phyloP scores from a whole-genome alignment of 2,797 vertebrate species.

The Melopsittacus undulatus region DNA sequence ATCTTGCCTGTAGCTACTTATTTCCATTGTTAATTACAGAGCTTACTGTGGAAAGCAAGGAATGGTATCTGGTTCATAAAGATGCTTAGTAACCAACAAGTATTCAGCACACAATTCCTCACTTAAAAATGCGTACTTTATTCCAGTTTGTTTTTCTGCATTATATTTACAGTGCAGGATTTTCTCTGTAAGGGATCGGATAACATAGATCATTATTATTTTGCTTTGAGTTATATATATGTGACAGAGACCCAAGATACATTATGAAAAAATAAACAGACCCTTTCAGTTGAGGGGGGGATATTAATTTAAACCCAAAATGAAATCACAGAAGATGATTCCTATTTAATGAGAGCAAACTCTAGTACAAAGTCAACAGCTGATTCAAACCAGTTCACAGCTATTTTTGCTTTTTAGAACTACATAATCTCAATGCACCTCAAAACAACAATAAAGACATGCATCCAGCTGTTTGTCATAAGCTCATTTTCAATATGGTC shows the following conservation, averaged over 20 bases:
- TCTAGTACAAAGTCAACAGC: not conserved
- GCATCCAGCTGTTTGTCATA: not conserved
- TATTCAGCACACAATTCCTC: not conserved
- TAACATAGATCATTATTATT: not conserved
- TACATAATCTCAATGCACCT: accelerated
- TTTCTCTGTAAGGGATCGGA: not conserved
- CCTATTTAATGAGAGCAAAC: not conserved
- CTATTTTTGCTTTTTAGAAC: not conserved
- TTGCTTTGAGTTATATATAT: not conserved
- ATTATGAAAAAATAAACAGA: not conserved
- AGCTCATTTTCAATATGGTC: not conserved
- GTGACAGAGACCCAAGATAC: not conserved
- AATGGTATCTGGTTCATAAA: constrained; percentile 34
- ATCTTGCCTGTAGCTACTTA: constrained; percentile 59
- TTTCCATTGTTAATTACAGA: constrained; percentile 69
- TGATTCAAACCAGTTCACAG: not conserved
- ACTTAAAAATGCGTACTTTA: not conserved
- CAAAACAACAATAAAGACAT: not conserved
- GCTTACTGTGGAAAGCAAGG: constrained; percentile 39
- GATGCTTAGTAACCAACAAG: constrained; percentile 20
- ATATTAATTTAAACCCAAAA: not conserved
- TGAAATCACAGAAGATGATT: not conserved
- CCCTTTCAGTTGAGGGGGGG: not conserved
- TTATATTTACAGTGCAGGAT: not conserved
- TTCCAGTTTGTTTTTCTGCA: not conserved